Conservation (phyloP, 2,888 invertebrate genomes). For the Tillus elongatus region DNA sequence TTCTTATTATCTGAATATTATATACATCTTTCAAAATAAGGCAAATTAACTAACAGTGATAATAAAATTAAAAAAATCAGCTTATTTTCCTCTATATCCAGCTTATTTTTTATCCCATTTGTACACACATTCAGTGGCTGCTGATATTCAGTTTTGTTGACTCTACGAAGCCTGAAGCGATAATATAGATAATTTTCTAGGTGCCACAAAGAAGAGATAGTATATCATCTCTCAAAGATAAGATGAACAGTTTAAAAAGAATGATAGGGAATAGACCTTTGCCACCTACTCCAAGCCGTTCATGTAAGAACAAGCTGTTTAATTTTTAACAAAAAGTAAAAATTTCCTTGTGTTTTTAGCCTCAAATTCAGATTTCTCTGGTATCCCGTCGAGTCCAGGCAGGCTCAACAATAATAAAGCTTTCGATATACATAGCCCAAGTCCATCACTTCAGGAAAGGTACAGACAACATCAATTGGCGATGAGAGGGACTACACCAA, state of each 20-base stretch:
- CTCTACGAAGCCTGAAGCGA: slow-evolving; percentile 32
- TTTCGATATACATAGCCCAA: slow-evolving; percentile 31
- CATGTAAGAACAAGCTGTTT: no score
- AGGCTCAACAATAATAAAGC: slow-evolving; percentile 21
- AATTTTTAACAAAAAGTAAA: no score
- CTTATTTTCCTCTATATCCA: no score
- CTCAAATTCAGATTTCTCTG: slow-evolving; percentile 29
- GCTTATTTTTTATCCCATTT: no score
- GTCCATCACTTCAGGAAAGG: slow-evolving; percentile 46
- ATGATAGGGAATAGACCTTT: slow-evolving; percentile 45
- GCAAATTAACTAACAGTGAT: no score
- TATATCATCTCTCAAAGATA: slow-evolving; percentile 39
- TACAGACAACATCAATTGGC: slow-evolving; percentile 51
- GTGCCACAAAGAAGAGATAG: slow-evolving; percentile 33
- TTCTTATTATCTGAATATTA: no score
- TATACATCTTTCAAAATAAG: no score
- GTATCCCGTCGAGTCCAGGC: slow-evolving; percentile 27
- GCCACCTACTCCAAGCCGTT: slow-evolving; percentile 47
- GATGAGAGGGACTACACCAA: slow-evolving; percentile 42
- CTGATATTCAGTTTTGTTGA: no score
- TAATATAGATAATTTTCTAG: slow-evolving; percentile 33
- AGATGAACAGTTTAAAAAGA: slow-evolving; percentile 44
- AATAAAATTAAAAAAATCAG: no score
- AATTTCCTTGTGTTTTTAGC: no score
- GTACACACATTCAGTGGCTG: no score